phyloP scores from a whole-genome alignment of 2,888 invertebrate species.

The Hemithea aestivaria region DNA sequence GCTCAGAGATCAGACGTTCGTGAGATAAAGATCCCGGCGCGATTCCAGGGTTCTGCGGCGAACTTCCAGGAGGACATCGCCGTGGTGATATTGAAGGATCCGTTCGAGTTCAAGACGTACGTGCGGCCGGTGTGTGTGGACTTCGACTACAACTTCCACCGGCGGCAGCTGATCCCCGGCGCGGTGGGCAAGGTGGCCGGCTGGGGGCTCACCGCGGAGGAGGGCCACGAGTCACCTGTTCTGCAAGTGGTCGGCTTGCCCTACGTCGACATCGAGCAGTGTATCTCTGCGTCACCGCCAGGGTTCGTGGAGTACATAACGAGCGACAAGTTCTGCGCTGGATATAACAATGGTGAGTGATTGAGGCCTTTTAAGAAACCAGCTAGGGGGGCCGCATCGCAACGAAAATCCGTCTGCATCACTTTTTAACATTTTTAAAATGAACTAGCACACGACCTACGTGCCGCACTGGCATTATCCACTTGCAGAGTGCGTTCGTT shows the following conservation, averaged over 20 bases:
- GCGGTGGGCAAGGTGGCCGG: constrained; percentile 19
- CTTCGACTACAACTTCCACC: constrained; percentile 16
- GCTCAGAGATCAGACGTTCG: constrained; percentile 19
- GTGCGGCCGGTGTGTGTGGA: constrained; percentile 66
- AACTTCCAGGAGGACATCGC: constrained; percentile 73
- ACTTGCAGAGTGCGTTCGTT: too few species aligned
- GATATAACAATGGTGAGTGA: constrained; percentile 15
- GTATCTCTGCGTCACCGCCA: constrained; percentile 14
- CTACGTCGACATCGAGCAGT: constrained; percentile 16
- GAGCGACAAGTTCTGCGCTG: constrained; percentile 24
- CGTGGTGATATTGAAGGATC: constrained; percentile 51
- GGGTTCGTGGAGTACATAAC: constrained; percentile 15
- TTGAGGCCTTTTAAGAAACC: background rate
- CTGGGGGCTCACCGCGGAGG: constrained; percentile 20
- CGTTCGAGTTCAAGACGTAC: constrained; percentile 45
- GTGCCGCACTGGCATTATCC: too few species aligned
- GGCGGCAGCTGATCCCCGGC: constrained; percentile 11
- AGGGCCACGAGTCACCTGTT: constrained; percentile 11
- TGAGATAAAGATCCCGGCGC: constrained; percentile 16
- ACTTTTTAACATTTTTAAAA: too few species aligned
- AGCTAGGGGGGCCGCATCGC: too few species aligned
- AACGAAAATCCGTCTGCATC: too few species aligned
- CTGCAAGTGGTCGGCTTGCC: constrained; percentile 17
- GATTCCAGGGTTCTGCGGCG: constrained; percentile 58
- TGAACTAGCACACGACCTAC: too few species aligned